These are phyloP conservation scores for Macrocentrus cingulum DNA, from an alignment of 1,140 invertebrate species.

Conservation along the genomic window DNA sequence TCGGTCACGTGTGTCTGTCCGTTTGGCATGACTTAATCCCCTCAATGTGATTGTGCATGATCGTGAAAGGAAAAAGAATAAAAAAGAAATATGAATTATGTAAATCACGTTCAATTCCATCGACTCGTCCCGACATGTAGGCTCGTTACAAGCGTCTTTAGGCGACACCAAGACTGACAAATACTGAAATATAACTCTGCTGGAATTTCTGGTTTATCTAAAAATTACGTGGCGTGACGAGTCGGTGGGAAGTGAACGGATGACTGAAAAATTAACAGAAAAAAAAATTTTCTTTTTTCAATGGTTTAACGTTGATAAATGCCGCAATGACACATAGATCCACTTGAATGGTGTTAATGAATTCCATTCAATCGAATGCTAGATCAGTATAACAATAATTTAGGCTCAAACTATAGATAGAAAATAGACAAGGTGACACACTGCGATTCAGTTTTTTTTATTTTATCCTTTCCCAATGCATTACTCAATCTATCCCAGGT, in stretches of 20 bases:
- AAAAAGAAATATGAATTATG: background rate
- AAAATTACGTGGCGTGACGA: background rate
- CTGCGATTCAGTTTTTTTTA: conserved; percentile 40
- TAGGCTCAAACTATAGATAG: conserved; percentile 52
- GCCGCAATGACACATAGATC: conserved; percentile 37
- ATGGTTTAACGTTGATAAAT: conserved; percentile 33
- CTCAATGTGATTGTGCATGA: conserved; percentile 21
- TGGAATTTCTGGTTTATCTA: background rate
- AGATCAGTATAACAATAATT: conserved; percentile 51
- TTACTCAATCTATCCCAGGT: conserved; percentile 8
- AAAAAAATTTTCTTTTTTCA: no score
- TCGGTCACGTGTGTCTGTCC: conserved; percentile 21
- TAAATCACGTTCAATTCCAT: conserved; percentile 9
- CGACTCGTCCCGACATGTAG: background rate
- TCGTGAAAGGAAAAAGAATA: background rate
- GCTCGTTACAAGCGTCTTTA: background rate
- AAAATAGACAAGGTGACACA: conserved; percentile 54
- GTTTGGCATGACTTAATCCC: conserved; percentile 19
- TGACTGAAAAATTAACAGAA: conserved; percentile 3
- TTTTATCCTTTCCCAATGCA: conserved; percentile 23
- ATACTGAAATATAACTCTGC: background rate
- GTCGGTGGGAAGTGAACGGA: background rate
- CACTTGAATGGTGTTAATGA: conserved; percentile 38
- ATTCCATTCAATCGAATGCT: conserved; percentile 41
- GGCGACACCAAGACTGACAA: background rate